phyloP scores from a whole-genome alignment of 2,888 invertebrate species.

The Pseudococcus longispinus region DNA sequence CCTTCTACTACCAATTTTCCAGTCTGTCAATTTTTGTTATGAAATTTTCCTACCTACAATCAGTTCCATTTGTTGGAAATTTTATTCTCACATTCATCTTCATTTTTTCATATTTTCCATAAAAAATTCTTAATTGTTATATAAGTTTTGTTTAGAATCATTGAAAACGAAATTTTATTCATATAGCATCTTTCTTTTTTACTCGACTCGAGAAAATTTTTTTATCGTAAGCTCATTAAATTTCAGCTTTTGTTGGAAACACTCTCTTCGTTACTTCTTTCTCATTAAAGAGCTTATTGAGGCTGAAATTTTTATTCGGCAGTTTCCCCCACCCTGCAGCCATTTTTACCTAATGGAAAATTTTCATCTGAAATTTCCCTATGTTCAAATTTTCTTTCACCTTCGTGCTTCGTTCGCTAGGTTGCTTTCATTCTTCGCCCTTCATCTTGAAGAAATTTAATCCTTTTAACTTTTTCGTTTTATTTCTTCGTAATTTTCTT shows the following conservation, averaged over 20 bases:
- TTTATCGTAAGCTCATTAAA: neutral
- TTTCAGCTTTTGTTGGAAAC: neutral
- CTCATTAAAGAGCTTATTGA: neutral
- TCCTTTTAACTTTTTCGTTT: neutral
- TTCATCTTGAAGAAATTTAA: neutral
- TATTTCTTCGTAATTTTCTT: neutral
- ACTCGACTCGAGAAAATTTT: neutral
- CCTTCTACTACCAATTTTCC: neutral
- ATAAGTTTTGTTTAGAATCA: neutral
- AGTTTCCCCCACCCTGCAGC: neutral
- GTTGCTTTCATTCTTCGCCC: neutral
- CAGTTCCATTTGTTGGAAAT: neutral
- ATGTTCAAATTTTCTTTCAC: neutral
- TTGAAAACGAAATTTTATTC: neutral
- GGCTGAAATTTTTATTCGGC: neutral
- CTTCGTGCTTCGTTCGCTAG: neutral
- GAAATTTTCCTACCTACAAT: neutral
- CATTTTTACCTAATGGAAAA: neutral
- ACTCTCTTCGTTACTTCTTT: neutral
- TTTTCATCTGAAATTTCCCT: neutral
- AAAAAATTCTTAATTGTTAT: neutral
- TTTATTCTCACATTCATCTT: neutral
- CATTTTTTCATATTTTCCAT: neutral
- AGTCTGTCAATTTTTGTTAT: neutral
- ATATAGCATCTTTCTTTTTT: neutral